These are phyloP conservation scores for Aspiorhynchus laticeps DNA, from an alignment of 2,113 vertebrate genomes.

Conservation along the genomic window DNA sequence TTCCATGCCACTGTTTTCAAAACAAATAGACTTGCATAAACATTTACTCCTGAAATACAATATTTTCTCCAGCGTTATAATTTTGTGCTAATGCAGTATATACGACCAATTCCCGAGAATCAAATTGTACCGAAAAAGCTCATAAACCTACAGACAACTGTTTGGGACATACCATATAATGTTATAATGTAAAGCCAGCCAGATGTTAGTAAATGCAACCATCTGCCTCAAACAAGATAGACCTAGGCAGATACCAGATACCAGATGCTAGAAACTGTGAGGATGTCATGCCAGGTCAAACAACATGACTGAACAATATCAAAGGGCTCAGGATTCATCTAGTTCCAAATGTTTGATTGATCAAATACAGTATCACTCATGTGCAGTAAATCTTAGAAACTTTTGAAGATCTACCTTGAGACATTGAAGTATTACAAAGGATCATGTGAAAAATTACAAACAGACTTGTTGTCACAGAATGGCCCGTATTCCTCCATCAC, in stretches of 20 bases:
- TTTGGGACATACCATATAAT: constrained; percentile 61
- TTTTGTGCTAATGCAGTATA: background rate
- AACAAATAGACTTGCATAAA: constrained; percentile 46
- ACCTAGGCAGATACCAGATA: constrained; percentile 16
- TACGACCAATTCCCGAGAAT: background rate
- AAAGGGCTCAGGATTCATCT: background rate
- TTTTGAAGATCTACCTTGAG: background rate
- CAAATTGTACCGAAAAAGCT: constrained; percentile 26
- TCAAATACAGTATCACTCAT: background rate
- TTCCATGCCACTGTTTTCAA: constrained; percentile 39
- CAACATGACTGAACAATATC: background rate
- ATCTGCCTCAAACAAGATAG: constrained; percentile 62
- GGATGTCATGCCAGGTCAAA: background rate
- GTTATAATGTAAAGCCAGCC: constrained; percentile 59
- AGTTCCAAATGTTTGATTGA: background rate
- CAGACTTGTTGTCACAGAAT: too few relatives aligned
- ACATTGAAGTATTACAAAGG: background rate
- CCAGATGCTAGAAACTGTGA: constrained; percentile 44
- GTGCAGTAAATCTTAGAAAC: background rate
- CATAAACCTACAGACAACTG: constrained; percentile 54
- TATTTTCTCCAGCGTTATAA: background rate
- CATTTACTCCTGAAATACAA: background rate
- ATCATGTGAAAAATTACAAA: background rate
- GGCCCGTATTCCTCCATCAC: too few relatives aligned
- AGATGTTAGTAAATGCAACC: constrained; percentile 61